A percentile compares a stretch with the other conserved stretches of the same genome.
Conservation (phyloP, 2,797 vertebrate species). For the Macrochelys suwanniensis region DNA sequence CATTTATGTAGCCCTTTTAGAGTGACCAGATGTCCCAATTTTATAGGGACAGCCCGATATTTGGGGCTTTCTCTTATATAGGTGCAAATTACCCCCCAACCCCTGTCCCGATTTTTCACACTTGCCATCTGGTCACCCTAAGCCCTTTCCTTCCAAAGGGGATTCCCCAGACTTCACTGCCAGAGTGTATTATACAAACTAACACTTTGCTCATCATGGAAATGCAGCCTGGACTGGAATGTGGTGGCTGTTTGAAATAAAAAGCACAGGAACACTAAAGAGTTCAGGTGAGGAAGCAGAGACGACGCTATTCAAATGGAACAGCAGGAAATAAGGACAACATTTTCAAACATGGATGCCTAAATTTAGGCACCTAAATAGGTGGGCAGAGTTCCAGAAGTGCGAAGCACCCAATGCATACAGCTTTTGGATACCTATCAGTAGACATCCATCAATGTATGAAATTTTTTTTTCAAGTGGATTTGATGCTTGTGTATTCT, state of each 20-base stretch:
- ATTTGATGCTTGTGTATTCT: not conserved
- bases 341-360: not conserved
- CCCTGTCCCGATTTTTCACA: no score
- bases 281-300: not conserved
- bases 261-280: not conserved
- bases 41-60: no score
- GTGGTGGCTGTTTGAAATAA: not conserved
- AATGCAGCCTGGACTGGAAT: not conserved
- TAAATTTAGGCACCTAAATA: not conserved
- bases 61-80: no score
- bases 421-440: not conserved
- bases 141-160: rapidly evolving
- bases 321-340: not conserved
- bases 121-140: no score
- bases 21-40: no score
- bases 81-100: no score
- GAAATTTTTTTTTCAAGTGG: not conserved
- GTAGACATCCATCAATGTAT: not conserved
- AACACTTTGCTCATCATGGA: not conserved
- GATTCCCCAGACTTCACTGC: not conserved
- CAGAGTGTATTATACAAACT: not conserved
- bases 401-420: not conserved
- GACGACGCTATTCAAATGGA: not conserved
- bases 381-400: not conserved
- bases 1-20: not conserved